Evolutionary conservation across 2,797 vertebrate genomes (phyloP).

Genomic region (Enteromius fasciolatus): DNA sequence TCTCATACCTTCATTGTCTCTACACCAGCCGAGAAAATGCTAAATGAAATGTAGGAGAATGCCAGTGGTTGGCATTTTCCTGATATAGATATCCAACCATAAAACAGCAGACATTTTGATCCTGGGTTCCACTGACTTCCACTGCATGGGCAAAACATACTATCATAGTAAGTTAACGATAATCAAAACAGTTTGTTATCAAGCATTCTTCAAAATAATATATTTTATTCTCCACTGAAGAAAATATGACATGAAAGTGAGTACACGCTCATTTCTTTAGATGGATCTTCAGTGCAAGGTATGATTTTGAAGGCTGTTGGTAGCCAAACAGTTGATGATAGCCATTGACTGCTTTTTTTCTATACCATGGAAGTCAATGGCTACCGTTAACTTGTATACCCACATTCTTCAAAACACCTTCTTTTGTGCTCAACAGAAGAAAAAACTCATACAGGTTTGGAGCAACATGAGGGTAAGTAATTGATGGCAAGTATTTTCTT

Average conservation of each 20-base stretch:
- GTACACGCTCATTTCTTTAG: neutral
- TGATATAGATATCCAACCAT: neutral
- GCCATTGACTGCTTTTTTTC: neutral
- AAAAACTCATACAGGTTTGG: neutral
- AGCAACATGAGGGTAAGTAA: neutral
- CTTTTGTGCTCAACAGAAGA: neutral
- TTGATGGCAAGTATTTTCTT: neutral
- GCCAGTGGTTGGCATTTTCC: neutral
- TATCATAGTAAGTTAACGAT: neutral
- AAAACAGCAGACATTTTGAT: neutral
- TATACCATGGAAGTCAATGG: neutral
- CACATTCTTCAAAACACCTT: neutral
- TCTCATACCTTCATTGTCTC: neutral
- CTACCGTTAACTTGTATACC: neutral
- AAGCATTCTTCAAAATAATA: too few relatives aligned
- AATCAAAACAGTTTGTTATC: neutral
- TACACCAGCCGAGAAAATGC: neutral
- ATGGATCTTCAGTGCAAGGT: too few relatives aligned
- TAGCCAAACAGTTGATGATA: too few relatives aligned
- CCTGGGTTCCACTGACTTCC: neutral
- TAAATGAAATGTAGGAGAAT: neutral
- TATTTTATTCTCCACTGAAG: neutral
- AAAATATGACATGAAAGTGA: neutral
- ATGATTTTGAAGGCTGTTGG: too few relatives aligned
- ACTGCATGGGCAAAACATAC: neutral